Base-by-base conservation (phyloP, 1,140 invertebrate genomes). In the Microplitis demolitor region DNA sequence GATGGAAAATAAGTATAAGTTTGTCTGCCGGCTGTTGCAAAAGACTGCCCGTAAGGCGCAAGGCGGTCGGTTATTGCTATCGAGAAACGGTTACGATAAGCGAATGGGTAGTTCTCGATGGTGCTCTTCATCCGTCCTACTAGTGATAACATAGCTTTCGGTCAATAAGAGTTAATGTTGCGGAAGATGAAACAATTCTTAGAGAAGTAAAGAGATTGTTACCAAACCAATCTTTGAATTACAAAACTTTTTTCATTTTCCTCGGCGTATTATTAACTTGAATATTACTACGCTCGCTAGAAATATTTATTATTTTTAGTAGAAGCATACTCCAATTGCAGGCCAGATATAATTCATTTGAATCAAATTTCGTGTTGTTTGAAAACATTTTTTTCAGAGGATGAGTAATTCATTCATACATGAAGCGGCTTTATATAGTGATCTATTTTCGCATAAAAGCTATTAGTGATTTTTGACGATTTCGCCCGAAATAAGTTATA, bases 31-130 rank as follows among this genome's bases (percentile, higher is more conserved):
- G 72, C 72, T 73, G 72, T 73, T 73, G 62, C 72, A 39, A 60
- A 37, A 69, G 61, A 63, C 63, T 63, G 61, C 24, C 14, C 61
- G 11, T 45, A 51, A 39, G 72, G n/a, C 24, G 24, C 24, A 24
- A 24, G 24, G 24, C 61, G 53, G 58, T 56, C 68, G 56, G 74
- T 80, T 83, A 82, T 83, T 82, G 79, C 71, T 79, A 79, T 82
- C 81, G 81, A 82, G 81, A 81, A 82, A 80, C 71, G 62, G 76
- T 77, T 76, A 74, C 64, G 58, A 51, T 24, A 69, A 74, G 72
- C 62, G 72, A 69, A 74, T 74, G 67, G 72, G 66, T 64, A 53
- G 72, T 69, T 69, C 67, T 50, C 37, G 62, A 50, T 64, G 62
- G 37, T 64, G 34, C 62, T 64, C 62, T 58, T 64, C 62, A 64